Evolutionary conservation across 2,113 vertebrate genomes (phyloP).

Genomic region (Acrocephalus arundinaceus): DNA sequence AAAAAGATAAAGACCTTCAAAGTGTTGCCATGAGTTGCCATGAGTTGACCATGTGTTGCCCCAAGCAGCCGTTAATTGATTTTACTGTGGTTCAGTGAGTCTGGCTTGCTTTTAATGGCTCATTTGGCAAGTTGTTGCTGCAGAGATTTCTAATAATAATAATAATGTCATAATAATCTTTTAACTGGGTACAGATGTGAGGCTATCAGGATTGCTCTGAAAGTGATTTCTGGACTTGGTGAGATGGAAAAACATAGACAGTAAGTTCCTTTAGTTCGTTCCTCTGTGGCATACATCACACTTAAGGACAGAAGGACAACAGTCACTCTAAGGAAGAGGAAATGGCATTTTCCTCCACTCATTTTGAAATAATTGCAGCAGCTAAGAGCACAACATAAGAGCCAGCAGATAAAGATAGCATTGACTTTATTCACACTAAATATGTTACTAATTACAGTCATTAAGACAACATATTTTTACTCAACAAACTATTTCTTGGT

Average conservation of each 20-base stretch:
- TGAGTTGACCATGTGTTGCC: not conserved
- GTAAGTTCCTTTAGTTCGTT: not conserved
- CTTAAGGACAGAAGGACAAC: not conserved
- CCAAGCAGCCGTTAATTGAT: constrained; percentile 29
- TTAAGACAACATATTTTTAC: not conserved
- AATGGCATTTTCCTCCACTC: not conserved
- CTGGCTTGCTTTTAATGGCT: not conserved
- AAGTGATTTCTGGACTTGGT: not conserved
- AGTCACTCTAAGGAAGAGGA: not conserved
- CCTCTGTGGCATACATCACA: not conserved
- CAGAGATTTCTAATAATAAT: not conserved
- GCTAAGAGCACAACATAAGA: not conserved
- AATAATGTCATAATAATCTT: constrained; percentile 22
- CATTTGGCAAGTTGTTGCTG: constrained; percentile 3
- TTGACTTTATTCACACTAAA: not conserved
- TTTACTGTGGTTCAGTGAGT: constrained; percentile 35
- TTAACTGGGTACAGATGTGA: not conserved
- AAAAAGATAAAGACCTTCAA: constrained; percentile 34
- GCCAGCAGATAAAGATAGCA: not conserved
- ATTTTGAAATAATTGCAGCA: not conserved
- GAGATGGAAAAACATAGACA: not conserved
- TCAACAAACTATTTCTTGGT: not conserved
- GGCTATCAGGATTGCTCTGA: not conserved
- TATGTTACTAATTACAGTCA: not conserved
- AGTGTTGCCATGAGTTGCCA: not conserved